Conservation (phyloP, 2,888 invertebrate species). For the Apeira syringaria region DNA sequence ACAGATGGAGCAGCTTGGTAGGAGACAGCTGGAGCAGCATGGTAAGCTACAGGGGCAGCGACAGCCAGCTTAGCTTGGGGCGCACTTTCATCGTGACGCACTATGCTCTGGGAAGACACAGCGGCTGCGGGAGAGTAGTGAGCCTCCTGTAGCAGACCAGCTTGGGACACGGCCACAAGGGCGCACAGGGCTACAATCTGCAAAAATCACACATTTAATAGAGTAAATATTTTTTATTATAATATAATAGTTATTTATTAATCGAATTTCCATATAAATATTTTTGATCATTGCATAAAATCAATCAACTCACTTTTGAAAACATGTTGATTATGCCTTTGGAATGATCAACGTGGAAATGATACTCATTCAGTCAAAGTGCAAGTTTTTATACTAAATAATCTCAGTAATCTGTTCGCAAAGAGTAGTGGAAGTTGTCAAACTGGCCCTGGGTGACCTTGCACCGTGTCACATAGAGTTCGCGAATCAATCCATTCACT, state of each 20-base stretch:
- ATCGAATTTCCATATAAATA: too few relatives aligned
- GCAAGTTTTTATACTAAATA: conserved; percentile 50
- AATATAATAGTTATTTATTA: neutral
- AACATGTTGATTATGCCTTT: conserved; percentile 47
- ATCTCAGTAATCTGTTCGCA: conserved; percentile 35
- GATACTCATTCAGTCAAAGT: conserved; percentile 37
- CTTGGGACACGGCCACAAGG: conserved; percentile 55
- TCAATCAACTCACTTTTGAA: conserved; percentile 48
- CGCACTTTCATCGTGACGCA: conserved; percentile 55
- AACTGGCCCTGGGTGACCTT: conserved; percentile 32
- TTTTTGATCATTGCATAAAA: too few relatives aligned
- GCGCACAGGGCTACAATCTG: conserved; percentile 50
- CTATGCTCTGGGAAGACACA: conserved; percentile 64
- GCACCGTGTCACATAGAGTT: conserved; percentile 34
- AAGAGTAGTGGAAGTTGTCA: conserved; percentile 50
- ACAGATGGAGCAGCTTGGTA: conserved; percentile 38
- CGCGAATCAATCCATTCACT: conserved; percentile 36
- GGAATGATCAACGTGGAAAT: conserved; percentile 40
- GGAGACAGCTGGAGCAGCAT: conserved; percentile 48
- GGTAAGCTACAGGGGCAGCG: conserved; percentile 42
- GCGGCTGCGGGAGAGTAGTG: conserved; percentile 59
- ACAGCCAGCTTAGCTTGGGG: conserved; percentile 33
- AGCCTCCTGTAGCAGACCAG: conserved; percentile 53
- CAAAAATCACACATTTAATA: conserved; percentile 8
- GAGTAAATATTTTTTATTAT: too few relatives aligned